Conservation (phyloP, 2,113 vertebrate genomes). For the Gila orcuttii region DNA sequence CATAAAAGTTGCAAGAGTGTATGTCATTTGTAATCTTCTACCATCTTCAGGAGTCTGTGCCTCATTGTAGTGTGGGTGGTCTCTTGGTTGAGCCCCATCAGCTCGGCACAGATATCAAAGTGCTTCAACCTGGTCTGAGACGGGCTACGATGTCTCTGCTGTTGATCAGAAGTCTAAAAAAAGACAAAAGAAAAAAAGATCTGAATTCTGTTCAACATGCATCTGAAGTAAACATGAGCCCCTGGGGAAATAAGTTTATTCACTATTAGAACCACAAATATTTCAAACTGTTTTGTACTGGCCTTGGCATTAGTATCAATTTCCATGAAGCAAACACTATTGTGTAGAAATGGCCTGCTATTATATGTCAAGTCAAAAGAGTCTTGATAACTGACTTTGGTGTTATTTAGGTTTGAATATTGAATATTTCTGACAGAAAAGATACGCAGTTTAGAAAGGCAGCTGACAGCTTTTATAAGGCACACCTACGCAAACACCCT, state of each 20-base stretch:
- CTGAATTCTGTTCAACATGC: slow-evolving; percentile 3
- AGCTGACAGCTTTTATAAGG: neutral
- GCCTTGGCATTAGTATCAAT: neutral
- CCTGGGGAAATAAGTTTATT: neutral
- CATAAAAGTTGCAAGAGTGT: slow-evolving; percentile 40
- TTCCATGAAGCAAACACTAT: neutral
- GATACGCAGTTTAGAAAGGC: slow-evolving; percentile 8
- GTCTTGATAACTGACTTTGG: slow-evolving; percentile 1
- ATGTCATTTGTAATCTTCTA: slow-evolving; percentile 52
- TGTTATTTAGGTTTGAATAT: neutral
- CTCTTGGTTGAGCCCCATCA: slow-evolving; percentile 43
- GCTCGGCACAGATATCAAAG: slow-evolving; percentile 60
- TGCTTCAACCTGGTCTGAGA: slow-evolving; percentile 40
- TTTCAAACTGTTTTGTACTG: neutral
- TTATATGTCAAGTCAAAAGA: slow-evolving; percentile 7
- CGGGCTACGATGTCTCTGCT: slow-evolving; percentile 18
- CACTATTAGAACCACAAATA: neutral
- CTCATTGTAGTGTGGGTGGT: slow-evolving; percentile 53
- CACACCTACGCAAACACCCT: slow-evolving; percentile 34
- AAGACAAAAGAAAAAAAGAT: slow-evolving; percentile 25
- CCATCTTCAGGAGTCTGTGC: slow-evolving; percentile 32
- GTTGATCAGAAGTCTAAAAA: slow-evolving; percentile 25
- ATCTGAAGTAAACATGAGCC: neutral
- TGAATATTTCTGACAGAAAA: neutral
- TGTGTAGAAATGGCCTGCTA: neutral